These are phyloP conservation scores for Epiperipatus broadwayi DNA, from an alignment of 2,888 invertebrate genomes.

Conservation along the genomic window DNA sequence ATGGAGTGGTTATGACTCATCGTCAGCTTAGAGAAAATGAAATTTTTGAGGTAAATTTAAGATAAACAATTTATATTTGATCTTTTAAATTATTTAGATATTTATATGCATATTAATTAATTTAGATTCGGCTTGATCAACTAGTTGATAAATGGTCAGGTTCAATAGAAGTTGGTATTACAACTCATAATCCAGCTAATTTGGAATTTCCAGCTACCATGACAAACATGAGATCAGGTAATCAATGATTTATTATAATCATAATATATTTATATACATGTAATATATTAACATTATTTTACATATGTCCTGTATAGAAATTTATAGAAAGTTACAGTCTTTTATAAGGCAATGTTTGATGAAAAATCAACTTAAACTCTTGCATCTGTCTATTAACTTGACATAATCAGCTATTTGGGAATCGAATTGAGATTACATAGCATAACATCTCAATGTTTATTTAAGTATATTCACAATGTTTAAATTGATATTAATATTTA, in stretches of 20 bases:
- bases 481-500: no score
- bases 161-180: conserved; percentile 78
- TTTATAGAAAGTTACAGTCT: no score
- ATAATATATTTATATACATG: conserved; percentile 8
- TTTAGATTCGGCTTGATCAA: conserved; percentile 63
- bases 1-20: conserved; percentile 87
- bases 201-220: conserved; percentile 87
- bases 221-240: conserved; percentile 82
- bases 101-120: conserved; percentile 11
- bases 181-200: conserved; percentile 71
- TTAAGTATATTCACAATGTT: no score
- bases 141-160: conserved; percentile 90
- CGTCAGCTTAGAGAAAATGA: conserved; percentile 67
- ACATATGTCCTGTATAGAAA: no score
- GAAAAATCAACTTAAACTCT: no score
- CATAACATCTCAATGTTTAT: no score
- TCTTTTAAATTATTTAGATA: conserved; percentile 7
- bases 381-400: no score
- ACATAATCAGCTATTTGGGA: no score
- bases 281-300: no score
- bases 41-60: conserved; percentile 48
- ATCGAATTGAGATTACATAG: no score
- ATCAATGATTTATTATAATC: conserved; percentile 59
- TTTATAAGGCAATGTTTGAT: no score
- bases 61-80: conserved; percentile 1